These are phyloP conservation scores for Valencia hispanica DNA, from an alignment of 2,797 vertebrate genomes.

Conservation along the genomic window DNA sequence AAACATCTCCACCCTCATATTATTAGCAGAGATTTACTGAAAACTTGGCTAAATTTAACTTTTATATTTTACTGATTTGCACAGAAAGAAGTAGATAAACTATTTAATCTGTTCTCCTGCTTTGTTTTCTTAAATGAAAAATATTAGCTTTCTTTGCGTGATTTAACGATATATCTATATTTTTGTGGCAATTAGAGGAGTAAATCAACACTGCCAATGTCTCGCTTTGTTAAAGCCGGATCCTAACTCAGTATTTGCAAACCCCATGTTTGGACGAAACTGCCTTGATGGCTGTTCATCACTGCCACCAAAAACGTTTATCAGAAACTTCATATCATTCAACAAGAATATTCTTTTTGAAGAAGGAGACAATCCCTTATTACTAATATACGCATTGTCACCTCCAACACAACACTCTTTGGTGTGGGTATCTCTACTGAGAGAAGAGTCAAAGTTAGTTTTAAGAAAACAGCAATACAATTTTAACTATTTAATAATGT, in stretches of 20 bases:
- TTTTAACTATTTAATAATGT: no score
- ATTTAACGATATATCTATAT: no score
- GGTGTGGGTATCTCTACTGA: no score
- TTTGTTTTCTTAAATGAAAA: not conserved
- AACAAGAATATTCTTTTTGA: not conserved
- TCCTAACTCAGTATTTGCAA: no score
- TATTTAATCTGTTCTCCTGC: no score
- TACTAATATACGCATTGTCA: no score
- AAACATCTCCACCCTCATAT: not conserved
- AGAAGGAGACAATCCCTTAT: no score
- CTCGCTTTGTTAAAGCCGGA: not conserved
- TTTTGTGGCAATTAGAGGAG: no score
- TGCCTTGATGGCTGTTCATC: not conserved
- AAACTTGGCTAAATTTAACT: not conserved
- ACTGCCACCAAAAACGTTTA: not conserved
- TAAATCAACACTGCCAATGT: not conserved
- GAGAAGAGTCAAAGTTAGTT: no score
- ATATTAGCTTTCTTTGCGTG: no score
- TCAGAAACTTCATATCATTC: not conserved
- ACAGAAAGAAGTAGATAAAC: not conserved
- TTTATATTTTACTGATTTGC: not conserved
- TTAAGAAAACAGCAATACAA: no score
- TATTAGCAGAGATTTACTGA: not conserved
- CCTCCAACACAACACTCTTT: no score
- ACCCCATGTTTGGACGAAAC: not conserved